Evolutionary conservation across 2,797 vertebrate genomes (phyloP).

Genomic region (Rhabdophis nuchalis): DNA sequence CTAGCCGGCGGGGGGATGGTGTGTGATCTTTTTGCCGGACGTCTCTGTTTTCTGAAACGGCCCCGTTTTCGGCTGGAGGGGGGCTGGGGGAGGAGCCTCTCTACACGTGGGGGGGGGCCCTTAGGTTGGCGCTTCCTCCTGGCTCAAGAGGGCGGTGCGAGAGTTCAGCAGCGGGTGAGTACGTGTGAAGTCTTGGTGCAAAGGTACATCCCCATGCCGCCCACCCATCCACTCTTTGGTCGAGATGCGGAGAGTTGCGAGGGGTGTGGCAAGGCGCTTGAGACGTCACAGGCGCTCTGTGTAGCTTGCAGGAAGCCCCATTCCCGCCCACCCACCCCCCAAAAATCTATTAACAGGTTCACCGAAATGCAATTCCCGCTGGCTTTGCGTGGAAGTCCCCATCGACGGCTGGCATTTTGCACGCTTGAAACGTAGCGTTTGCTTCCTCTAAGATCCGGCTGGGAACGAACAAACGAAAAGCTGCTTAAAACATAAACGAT

Average conservation of each 20-base stretch:
- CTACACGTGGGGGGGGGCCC: not conserved
- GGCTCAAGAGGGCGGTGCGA: not conserved
- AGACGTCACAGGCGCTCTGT: not conserved
- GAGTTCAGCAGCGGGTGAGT: not conserved
- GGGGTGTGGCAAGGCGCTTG: no score
- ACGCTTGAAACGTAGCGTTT: not conserved
- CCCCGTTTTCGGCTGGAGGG: no score
- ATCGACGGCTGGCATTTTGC: not conserved
- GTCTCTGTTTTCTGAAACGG: not conserved
- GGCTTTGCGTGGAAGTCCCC: not conserved
- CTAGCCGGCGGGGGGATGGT: fast-evolving
- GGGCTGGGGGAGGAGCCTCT: not conserved
- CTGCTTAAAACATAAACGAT: not conserved
- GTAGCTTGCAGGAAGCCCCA: not conserved
- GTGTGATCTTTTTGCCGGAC: not conserved
- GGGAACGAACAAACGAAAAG: slow-evolving; percentile 21
- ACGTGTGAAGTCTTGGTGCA: not conserved
- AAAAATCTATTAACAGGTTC: not conserved
- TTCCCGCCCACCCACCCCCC: not conserved
- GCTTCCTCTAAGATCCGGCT: not conserved
- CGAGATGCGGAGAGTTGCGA: not conserved
- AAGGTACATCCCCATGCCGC: not conserved
- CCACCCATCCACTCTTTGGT: not conserved
- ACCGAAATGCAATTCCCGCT: no score
- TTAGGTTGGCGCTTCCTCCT: not conserved